Percentiles rank a stretch among this genome's conserved stretches.
Evolutionary conservation across 2,113 vertebrate species (phyloP).

Genomic region (Lucifuga dentata): DNA sequence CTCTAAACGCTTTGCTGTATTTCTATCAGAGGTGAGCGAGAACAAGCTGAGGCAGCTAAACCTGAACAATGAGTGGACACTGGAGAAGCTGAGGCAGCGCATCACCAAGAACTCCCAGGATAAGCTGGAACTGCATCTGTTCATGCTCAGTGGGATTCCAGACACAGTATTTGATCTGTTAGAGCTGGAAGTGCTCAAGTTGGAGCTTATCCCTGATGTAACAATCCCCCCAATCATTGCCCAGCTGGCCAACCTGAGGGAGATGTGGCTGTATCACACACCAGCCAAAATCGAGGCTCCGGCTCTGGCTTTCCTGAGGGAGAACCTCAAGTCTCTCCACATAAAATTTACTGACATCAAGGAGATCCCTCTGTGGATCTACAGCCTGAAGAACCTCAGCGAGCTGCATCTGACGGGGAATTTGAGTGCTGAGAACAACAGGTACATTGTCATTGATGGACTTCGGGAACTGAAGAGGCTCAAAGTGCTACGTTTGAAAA

Average conservation of each 20-base stretch:
- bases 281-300: conserved; percentile 97
- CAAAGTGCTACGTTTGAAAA: conserved; percentile 94
- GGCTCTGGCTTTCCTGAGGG: conserved; percentile 92
- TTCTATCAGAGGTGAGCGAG: conserved; percentile 96
- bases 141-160: conserved; percentile 97
- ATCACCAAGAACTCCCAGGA: conserved; percentile 97
- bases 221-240: conserved; percentile 98
- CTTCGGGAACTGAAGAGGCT: conserved; percentile 94
- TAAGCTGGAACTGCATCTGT: conserved; percentile 95
- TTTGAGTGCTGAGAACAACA: conserved; percentile 95
- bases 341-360: conserved; percentile 99
- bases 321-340: conserved; percentile 94
- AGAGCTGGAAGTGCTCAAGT: conserved; percentile 94
- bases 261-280: conserved; percentile 98
- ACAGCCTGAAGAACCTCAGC: conserved; percentile 94
- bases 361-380: conserved; percentile 98
- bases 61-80: conserved; percentile 97
- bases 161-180: conserved; percentile 96
- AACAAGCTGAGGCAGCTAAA: conserved; percentile 98
- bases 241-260: conserved; percentile 92
- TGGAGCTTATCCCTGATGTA: conserved; percentile 96
- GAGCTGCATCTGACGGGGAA: conserved; percentile 96
- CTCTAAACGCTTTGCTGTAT: conserved; percentile 96
- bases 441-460: conserved; percentile 95
- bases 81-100: conserved; percentile 95